Percentiles rank a stretch among this genome's conserved stretches.
Evolutionary conservation across 1,140 invertebrate species (phyloP).

Genomic region (Dendrolimus punctatus): DNA sequence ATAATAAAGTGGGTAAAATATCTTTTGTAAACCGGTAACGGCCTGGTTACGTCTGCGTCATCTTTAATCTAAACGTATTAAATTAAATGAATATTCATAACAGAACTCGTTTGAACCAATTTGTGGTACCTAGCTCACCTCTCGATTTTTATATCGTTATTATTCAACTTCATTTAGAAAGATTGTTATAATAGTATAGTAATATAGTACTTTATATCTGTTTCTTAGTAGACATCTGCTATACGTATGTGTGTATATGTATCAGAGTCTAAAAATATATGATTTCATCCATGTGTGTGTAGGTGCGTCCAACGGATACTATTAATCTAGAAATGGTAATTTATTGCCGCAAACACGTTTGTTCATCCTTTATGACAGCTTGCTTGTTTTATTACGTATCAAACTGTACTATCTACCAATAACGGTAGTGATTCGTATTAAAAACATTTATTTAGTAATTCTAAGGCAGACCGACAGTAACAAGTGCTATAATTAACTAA

Average conservation of each 20-base stretch:
- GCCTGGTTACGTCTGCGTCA: slow-evolving; percentile 44
- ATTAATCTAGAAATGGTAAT: slow-evolving; percentile 50
- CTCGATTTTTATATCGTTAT: slow-evolving; percentile 46
- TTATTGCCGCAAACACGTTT: slow-evolving; percentile 39
- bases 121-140: slow-evolving; percentile 50
- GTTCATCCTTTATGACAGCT: slow-evolving; percentile 30
- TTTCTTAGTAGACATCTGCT: neutral
- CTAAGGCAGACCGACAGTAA: too few relatives aligned
- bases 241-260: too few relatives aligned
- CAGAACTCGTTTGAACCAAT: slow-evolving; percentile 50
- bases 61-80: slow-evolving; percentile 42
- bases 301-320: slow-evolving; percentile 43
- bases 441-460: too few relatives aligned
- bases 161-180: slow-evolving; percentile 35
- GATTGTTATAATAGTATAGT: too few relatives aligned
- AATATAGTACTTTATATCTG: slow-evolving; percentile 11
- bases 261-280: slow-evolving; percentile 40
- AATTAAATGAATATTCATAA: slow-evolving; percentile 65
- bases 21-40: slow-evolving; percentile 26
- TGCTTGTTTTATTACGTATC: slow-evolving; percentile 18
- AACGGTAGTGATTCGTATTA: neutral
- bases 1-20: slow-evolving; percentile 12
- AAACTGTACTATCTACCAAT: slow-evolving; percentile 3
- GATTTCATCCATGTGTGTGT: slow-evolving; percentile 48
- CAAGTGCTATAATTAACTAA: too few relatives aligned